Evolutionary conservation across 2,797 vertebrate genomes (phyloP).

Genomic region (Gobionotothen gibberifrons): DNA sequence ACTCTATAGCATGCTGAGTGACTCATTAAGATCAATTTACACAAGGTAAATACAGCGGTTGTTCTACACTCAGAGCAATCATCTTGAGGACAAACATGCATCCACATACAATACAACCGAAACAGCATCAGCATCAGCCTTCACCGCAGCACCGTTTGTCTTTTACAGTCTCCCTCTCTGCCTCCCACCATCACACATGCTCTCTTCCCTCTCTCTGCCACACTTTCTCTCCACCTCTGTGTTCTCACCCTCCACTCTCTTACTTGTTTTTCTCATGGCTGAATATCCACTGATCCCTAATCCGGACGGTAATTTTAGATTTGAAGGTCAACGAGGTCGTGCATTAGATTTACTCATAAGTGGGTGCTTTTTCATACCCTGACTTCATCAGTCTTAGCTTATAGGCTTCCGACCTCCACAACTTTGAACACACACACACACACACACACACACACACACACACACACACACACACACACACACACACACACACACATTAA

Average conservation of each 20-base stretch:
- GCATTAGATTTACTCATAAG: slow-evolving; percentile 55
- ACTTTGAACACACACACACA: slow-evolving; percentile 23
- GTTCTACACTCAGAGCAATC: slow-evolving; percentile 37
- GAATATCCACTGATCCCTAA: slow-evolving; percentile 65
- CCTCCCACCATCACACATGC: slow-evolving; percentile 14
- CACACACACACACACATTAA: slow-evolving; percentile 20
- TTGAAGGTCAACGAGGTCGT: slow-evolving; percentile 44
- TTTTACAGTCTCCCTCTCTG: slow-evolving; percentile 16
- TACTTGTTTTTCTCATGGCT: slow-evolving; percentile 56
- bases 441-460: slow-evolving; percentile 14
- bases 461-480: slow-evolving; percentile 10
- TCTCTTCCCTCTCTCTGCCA: slow-evolving; percentile 6
- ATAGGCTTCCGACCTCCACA: slow-evolving; percentile 26
- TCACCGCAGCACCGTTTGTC: slow-evolving; percentile 19
- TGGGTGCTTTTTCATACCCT: slow-evolving; percentile 37
- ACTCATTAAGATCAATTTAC: slow-evolving; percentile 55
- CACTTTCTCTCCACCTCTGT: slow-evolving; percentile 9
- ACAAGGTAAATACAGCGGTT: slow-evolving; percentile 50
- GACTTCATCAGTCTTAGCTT: slow-evolving; percentile 36
- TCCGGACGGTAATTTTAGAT: slow-evolving; percentile 62
- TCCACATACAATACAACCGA: slow-evolving; percentile 29
- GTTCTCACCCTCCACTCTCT: background rate
- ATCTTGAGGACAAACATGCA: slow-evolving; percentile 41
- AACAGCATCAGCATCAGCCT: slow-evolving; percentile 21
- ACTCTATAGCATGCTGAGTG: slow-evolving; percentile 22